Conservation (phyloP, 2,113 vertebrate genomes). For the Ammodytes marinus region DNA sequence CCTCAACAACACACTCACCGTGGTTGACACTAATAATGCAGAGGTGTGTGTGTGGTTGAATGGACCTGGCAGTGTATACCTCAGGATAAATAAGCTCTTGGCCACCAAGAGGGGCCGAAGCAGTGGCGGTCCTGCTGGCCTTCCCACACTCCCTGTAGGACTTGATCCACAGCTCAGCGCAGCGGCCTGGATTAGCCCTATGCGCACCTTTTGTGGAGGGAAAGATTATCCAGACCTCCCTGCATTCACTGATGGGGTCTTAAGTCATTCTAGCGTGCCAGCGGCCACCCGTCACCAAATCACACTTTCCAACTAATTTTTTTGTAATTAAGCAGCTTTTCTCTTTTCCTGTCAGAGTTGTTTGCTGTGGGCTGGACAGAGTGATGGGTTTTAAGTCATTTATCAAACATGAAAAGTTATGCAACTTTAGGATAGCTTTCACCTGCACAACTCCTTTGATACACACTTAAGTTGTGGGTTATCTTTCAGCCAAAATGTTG, state of each 20-base stretch:
- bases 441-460: conserved; percentile 8
- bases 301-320: conserved; percentile 76
- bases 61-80: conserved; percentile 45
- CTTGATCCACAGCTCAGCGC: conserved; percentile 82
- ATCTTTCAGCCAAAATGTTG: neutral
- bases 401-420: conserved; percentile 34
- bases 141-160: conserved; percentile 85
- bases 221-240: conserved; percentile 86
- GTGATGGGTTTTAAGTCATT: conserved; percentile 32
- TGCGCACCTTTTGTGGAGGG: conserved; percentile 83
- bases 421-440: neutral
- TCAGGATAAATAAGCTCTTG: conserved; percentile 59
- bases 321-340: conserved; percentile 84
- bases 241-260: conserved; percentile 83
- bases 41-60: conserved; percentile 59
- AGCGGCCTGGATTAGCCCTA: conserved; percentile 82
- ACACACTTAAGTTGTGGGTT: neutral
- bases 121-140: conserved; percentile 70
- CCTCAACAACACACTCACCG: neutral
- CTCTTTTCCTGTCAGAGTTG: conserved; percentile 51
- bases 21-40: conserved; percentile 34
- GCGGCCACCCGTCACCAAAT: conserved; percentile 79
- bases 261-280: conserved; percentile 83
- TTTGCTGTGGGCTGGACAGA: conserved; percentile 41
- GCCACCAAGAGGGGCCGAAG: conserved; percentile 71